Conservation (phyloP, 2,888 invertebrate genomes). For the Torymus texanus region DNA sequence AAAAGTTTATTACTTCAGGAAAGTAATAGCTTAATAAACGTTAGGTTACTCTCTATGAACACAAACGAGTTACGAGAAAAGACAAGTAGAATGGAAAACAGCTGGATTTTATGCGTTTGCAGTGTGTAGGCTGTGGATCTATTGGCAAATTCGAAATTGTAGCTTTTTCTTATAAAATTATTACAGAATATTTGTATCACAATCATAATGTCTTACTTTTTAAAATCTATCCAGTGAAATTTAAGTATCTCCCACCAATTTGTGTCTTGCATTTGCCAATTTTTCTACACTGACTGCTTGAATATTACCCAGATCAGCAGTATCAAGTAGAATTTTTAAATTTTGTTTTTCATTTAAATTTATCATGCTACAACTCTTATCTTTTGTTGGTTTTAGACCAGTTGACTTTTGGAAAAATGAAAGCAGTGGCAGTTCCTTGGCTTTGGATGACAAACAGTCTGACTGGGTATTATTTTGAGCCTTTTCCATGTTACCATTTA, state of each 20-base stretch:
- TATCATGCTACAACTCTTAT: slow-evolving; percentile 70
- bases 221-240: slow-evolving; percentile 27
- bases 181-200: slow-evolving; percentile 45
- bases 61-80: slow-evolving; percentile 18
- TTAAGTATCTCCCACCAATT: slow-evolving; percentile 62
- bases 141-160: slow-evolving; percentile 48
- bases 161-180: slow-evolving; percentile 37
- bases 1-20: slow-evolving; percentile 15
- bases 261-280: slow-evolving; percentile 65
- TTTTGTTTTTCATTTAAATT: slow-evolving; percentile 67
- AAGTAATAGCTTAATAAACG: slow-evolving; percentile 32
- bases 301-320: slow-evolving; percentile 63
- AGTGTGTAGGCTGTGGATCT: slow-evolving; percentile 17
- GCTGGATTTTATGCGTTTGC: neutral
- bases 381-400: slow-evolving; percentile 59
- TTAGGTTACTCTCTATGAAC: slow-evolving; percentile 38
- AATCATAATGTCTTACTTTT: slow-evolving; percentile 41
- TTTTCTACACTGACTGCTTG: slow-evolving; percentile 67
- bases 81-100: slow-evolving; percentile 24
- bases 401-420: slow-evolving; percentile 64
- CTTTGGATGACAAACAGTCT: slow-evolving; percentile 59
- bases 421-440: slow-evolving; percentile 69
- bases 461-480: slow-evolving; percentile 40
- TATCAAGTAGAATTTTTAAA: slow-evolving; percentile 63
- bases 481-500: slow-evolving; percentile 29